phyloP scores from a whole-genome alignment of 2,888 invertebrate species.

The Oithona nana region DNA sequence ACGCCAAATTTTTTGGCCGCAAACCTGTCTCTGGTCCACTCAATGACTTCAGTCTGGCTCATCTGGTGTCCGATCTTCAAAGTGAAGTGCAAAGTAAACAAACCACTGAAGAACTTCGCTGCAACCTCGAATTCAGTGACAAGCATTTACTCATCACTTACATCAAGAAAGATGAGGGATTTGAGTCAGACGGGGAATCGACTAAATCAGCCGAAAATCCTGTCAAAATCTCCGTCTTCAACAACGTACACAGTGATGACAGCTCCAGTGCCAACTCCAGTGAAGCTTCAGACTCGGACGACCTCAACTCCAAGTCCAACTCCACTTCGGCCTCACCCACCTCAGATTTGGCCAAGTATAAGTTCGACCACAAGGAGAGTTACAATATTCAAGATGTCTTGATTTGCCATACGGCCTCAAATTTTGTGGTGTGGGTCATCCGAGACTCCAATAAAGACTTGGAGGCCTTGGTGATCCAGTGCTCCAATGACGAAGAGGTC shows the following conservation, averaged over 20 bases:
- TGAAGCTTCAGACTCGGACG: slow-evolving; percentile 18
- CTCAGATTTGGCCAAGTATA: not conserved
- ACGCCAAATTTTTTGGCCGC: slow-evolving; percentile 20
- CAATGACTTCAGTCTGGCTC: slow-evolving; percentile 22
- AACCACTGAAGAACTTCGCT: slow-evolving; percentile 10
- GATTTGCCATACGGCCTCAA: slow-evolving; percentile 26
- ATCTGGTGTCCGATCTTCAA: slow-evolving; percentile 19
- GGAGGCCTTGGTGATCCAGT: slow-evolving; percentile 25
- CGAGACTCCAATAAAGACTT: slow-evolving; percentile 21
- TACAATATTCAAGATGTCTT: slow-evolving; percentile 24
- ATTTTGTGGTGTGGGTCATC: slow-evolving; percentile 25
- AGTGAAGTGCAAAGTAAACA: not conserved
- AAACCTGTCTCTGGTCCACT: slow-evolving; percentile 22
- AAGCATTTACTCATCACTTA: not conserved
- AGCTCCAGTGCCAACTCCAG: slow-evolving; percentile 24
- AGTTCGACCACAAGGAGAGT: slow-evolving; percentile 19
- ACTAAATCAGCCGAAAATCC: slow-evolving; percentile 21
- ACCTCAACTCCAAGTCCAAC: slow-evolving; percentile 1
- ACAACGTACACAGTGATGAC: slow-evolving; percentile 1
- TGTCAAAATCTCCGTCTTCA: not conserved
- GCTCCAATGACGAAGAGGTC: slow-evolving; percentile 23
- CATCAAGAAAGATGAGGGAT: slow-evolving; percentile 29
- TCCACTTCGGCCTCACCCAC: slow-evolving; percentile 6
- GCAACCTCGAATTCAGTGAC: slow-evolving; percentile 15
- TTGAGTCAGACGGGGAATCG: slow-evolving; percentile 31